Conservation (phyloP, 2,797 vertebrate species). For the Clarias pachynema region DNA sequence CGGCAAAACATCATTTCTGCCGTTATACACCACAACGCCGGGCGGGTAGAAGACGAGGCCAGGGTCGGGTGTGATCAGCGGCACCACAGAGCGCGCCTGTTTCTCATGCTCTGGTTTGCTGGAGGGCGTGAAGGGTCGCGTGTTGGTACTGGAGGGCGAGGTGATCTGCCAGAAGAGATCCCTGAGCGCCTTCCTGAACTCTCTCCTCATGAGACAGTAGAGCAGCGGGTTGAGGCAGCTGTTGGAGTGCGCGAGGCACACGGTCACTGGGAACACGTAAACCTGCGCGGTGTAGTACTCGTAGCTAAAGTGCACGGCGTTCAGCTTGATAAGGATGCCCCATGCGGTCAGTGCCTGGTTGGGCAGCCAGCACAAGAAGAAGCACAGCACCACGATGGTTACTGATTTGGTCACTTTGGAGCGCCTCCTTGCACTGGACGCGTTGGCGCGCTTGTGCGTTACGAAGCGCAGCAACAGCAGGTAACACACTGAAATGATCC, state of each 20-base stretch:
- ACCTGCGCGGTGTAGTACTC: slow-evolving; percentile 91
- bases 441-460: slow-evolving; percentile 78
- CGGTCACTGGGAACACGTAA: slow-evolving; percentile 90
- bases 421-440: slow-evolving; percentile 81
- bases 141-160: slow-evolving; percentile 80
- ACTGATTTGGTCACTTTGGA: slow-evolving; percentile 93
- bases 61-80: slow-evolving; percentile 64
- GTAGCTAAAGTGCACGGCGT: slow-evolving; percentile 86
- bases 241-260: slow-evolving; percentile 95
- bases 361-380: slow-evolving; percentile 96
- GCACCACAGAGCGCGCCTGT: slow-evolving; percentile 71
- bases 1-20: slow-evolving; percentile 79
- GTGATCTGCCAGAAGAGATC: slow-evolving; percentile 87
- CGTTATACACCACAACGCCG: slow-evolving; percentile 80
- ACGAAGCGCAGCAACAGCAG: slow-evolving; percentile 88
- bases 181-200: slow-evolving; percentile 91
- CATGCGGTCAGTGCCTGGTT: slow-evolving; percentile 93
- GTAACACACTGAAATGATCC: slow-evolving; percentile 85
- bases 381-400: slow-evolving; percentile 91
- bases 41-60: slow-evolving; percentile 77
- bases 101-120: slow-evolving; percentile 85
- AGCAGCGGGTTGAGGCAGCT: slow-evolving; percentile 95
- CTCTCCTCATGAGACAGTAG: slow-evolving; percentile 92
- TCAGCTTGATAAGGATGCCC: slow-evolving; percentile 94
- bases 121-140: slow-evolving; percentile 84